These are phyloP conservation scores for Suillia variegata DNA, from an alignment of 2,888 invertebrate genomes.

Conservation along the genomic window DNA sequence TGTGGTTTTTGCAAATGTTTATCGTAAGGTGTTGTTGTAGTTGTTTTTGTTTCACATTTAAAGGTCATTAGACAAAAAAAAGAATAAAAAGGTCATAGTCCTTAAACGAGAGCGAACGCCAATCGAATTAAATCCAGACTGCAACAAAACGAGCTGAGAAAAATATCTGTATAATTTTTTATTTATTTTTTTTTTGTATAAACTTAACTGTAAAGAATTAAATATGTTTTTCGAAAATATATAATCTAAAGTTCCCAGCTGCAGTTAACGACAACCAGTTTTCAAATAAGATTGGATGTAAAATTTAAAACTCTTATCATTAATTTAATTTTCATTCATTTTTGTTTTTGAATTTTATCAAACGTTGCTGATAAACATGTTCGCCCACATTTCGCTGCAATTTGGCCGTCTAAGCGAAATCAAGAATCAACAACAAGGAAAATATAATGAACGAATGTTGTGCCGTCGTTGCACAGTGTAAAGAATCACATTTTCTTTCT, in stretches of 20 bases:
- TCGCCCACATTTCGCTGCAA: slow-evolving; percentile 47
- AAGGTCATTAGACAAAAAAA: slow-evolving; percentile 50
- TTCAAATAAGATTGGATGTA: background rate
- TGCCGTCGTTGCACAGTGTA: too few relatives aligned
- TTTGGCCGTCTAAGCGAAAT: too few relatives aligned
- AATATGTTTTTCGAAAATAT: background rate
- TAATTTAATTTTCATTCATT: too few relatives aligned
- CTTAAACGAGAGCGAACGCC: slow-evolving; percentile 33
- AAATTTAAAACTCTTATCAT: background rate
- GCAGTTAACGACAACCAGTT: background rate
- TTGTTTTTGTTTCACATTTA: slow-evolving; percentile 30
- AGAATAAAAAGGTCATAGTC: slow-evolving; percentile 44
- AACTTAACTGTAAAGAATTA: too few relatives aligned
- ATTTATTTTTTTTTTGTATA: too few relatives aligned
- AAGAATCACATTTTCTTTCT: too few relatives aligned
- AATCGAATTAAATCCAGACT: background rate
- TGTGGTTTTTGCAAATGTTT: slow-evolving; percentile 19
- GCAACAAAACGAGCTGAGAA: too few relatives aligned
- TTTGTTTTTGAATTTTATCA: too few relatives aligned
- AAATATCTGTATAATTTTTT: too few relatives aligned
- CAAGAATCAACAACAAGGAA: too few relatives aligned
- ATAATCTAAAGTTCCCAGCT: background rate
- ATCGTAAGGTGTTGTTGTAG: slow-evolving; percentile 14
- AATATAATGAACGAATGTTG: too few relatives aligned
- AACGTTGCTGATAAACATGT: slow-evolving; percentile 49